Conservation (phyloP, 2,888 invertebrate genomes). For the Torymus texanus region DNA sequence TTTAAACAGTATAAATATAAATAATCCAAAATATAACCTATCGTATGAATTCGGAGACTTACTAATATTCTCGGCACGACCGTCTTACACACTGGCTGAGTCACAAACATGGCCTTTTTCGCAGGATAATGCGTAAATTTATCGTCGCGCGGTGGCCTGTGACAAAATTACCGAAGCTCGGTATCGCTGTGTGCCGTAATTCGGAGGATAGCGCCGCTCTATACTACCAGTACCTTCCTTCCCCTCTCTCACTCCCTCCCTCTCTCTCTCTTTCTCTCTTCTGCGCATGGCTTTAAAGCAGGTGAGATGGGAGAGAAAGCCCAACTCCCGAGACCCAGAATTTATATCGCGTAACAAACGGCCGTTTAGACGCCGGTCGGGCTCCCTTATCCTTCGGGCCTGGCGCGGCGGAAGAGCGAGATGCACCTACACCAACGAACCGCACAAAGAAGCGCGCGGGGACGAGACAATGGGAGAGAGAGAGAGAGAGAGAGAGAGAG, state of each 20-base stretch:
- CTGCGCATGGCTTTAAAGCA: conserved; percentile 29
- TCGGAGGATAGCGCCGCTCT: conserved; percentile 23
- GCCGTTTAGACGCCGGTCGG: conserved; percentile 48
- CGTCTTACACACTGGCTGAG: not conserved
- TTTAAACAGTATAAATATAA: too few relatives aligned
- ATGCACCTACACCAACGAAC: not conserved
- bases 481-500: conserved; percentile 4
- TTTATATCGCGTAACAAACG: conserved; percentile 55
- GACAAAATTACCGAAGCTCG: conserved; percentile 44
- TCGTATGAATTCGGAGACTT: not conserved
- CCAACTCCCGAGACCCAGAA: conserved; percentile 21
- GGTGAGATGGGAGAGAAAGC: conserved; percentile 42
- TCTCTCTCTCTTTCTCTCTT: not conserved
- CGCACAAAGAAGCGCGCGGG: conserved; percentile 40
- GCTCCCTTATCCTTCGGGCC: conserved; percentile 36
- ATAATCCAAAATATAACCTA: too few relatives aligned
- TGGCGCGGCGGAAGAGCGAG: conserved; percentile 13
- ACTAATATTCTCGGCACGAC: not conserved
- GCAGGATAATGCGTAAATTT: conserved; percentile 48
- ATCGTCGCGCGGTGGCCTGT: conserved; percentile 13
- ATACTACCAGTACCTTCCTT: too few relatives aligned
- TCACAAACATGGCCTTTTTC: conserved; percentile 17
- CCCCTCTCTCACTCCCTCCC: not conserved
- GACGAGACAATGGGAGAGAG: conserved; percentile 40
- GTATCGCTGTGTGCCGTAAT: conserved; percentile 26